Evolutionary conservation across 2,888 invertebrate genomes (phyloP), one percentile per base, ranked within the genome.

Genomic region (Melinopterus prodromus): DNA sequence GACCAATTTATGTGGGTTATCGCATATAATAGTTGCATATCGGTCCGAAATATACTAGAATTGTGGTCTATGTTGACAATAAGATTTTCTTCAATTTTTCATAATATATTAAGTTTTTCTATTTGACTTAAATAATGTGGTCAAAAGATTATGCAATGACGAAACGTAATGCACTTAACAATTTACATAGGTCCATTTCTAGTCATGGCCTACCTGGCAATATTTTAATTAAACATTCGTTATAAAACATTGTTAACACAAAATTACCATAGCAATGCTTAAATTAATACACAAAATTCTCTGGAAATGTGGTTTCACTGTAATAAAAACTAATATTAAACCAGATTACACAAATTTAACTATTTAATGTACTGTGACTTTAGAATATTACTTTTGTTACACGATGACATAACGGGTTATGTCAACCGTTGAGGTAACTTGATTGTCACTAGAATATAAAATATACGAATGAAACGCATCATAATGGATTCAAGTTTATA

Each of bases 371-470:
- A 53, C 53, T 53, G 53, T 53, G 53, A 4, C 53, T 53, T 53
- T 12, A 53, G 53, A 53, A 9, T 12, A 12, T 53, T 53, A 53
- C 53, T 53, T 53, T 53, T 53, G 53, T 53, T 53, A 53, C 12
- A 53, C 53, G 53, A 53, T 53, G 53, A 53, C 53, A 53, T 53
- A 53, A 53, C 53, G 53, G 53, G 53, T 53, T 53, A 53, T 53
- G 53, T 53, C 53, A 53, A 12, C 9, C 53, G 53, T 53, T 53
- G 12, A 53, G 53, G 9, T 53, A 12, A 7, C 7, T 53, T 9
- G 53, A 9, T 1, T 53, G 12, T 12, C 53, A 12, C 53, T 53
- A 7, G 53, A 53, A 53, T 53, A 53, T 53, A 53, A 53, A 53
- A 53, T 53, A 53, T 3, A 53, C 53, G 5, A 53, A 53, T 53